Base-by-base conservation (phyloP, 64 coral and sea anemone genomes). In the Dendronephthya gigantea region DNA sequence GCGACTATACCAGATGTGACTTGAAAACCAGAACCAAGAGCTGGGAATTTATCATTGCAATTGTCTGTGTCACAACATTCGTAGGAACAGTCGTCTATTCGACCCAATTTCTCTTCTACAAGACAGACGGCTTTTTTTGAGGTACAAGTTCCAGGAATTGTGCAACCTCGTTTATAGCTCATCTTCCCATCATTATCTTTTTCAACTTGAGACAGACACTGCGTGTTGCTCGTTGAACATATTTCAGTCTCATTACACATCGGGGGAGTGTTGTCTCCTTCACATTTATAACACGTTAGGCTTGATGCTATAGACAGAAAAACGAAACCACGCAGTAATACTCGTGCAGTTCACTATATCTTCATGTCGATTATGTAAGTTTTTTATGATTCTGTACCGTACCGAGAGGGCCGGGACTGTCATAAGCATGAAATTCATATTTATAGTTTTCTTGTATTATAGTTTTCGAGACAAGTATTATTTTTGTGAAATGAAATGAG, bases 331-430 rank as follows among this genome's bases (percentile, higher is more conserved):
- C n/a, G n/a, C n/a, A n/a, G n/a, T n/a, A n/a, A n/a, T n/a, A n/a
- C n/a, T n/a, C n/a, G n/a, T n/a, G n/a, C n/a, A n/a, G n/a, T n/a
- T n/a, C n/a, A n/a, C n/a, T n/a, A n/a, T n/a, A n/a, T n/a, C n/a
- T n/a, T n/a, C 65, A 33, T 79, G 2, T 89, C 90, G 89, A 91
- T 89, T 89, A 92, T 97, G 15, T 62, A 23, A 16, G 7, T n/a
- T n/a, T n/a, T n/a, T n/a, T n/a, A n/a, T n/a, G 19, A 51, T 34
- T 22, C 48, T 40, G 11, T 87, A 11, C n/a, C n/a, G 11, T 45
- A 45, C 11, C 11, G 41, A 45, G 41, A 45, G 11, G 41, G 41
- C 41, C 4, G 11, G 41, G 11, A n/a, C n/a, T 11, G 41, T 6
- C 41, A 45, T 4, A 45, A 6, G 11, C 4, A 45, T 45, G 41